phyloP scores from a whole-genome alignment of 2,113 vertebrate species.

The Chaenocephalus aceratus region DNA sequence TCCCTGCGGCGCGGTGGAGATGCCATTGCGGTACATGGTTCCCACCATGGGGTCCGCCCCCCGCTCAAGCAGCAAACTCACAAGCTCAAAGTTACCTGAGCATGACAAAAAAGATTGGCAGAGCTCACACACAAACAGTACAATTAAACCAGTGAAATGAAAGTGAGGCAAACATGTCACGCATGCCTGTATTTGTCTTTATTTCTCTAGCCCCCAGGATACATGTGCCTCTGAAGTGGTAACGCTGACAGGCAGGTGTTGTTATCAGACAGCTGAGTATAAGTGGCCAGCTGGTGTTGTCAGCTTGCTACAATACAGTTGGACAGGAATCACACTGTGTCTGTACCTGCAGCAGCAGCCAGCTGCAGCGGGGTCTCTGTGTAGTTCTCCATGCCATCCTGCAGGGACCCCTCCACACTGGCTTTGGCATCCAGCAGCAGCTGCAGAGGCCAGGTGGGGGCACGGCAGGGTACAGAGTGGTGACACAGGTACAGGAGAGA shows the following conservation, averaged over 20 bases:
- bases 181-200: constrained; percentile 34
- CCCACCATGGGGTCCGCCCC: constrained; percentile 97
- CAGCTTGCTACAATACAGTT: constrained; percentile 32
- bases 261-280: constrained; percentile 27
- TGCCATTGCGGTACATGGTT: constrained; percentile 97
- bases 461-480: background rate
- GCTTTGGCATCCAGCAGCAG: constrained; percentile 95
- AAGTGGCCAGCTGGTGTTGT: constrained; percentile 25
- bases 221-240: constrained; percentile 16
- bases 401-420: constrained; percentile 96
- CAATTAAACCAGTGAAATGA: constrained; percentile 1
- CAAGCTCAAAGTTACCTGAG: constrained; percentile 97
- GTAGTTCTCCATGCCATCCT: constrained; percentile 97
- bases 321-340: constrained; percentile 31
- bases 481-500: constrained; percentile 9
- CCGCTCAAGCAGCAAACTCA: constrained; percentile 95
- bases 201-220: constrained; percentile 27
- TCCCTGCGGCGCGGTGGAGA: constrained; percentile 94
- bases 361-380: constrained; percentile 97
- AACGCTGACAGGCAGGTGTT: constrained; percentile 50
- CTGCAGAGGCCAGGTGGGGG: constrained; percentile 78
- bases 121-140: background rate
- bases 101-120: constrained; percentile 41
- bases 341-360: constrained; percentile 93
- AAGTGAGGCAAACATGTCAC: background rate